phyloP scores from a whole-genome alignment of 2,113 vertebrate species.

The Cheilinus undulatus region DNA sequence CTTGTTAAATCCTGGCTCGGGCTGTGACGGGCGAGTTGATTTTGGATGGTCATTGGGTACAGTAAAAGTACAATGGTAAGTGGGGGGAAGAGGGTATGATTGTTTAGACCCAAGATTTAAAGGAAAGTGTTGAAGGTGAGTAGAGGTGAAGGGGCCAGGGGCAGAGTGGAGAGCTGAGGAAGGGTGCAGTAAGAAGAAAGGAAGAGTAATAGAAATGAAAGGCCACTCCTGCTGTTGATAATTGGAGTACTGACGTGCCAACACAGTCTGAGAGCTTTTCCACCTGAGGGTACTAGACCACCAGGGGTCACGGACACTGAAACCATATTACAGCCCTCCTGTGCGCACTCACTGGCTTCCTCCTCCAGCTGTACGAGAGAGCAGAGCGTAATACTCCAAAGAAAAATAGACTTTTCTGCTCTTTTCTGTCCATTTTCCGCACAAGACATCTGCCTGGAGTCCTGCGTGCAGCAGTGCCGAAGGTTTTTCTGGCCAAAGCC shows the following conservation, averaged over 20 bases:
- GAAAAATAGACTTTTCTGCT: constrained; percentile 31
- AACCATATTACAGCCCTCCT: constrained; percentile 70
- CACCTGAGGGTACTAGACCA: constrained; percentile 65
- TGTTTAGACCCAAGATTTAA: constrained; percentile 60
- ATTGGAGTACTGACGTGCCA: constrained; percentile 75
- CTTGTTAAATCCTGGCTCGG: constrained; percentile 14
- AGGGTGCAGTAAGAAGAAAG: constrained; percentile 45
- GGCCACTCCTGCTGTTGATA: constrained; percentile 73
- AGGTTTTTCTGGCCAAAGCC: constrained; percentile 7
- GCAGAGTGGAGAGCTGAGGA: constrained; percentile 27
- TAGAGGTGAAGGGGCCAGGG: constrained; percentile 50
- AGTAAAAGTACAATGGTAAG: constrained; percentile 6
- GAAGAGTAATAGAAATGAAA: constrained; percentile 70
- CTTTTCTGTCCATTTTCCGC: constrained; percentile 31
- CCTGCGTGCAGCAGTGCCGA: background rate
- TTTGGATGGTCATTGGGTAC: constrained; percentile 22
- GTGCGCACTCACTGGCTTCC: constrained; percentile 44
- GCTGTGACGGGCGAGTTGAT: constrained; percentile 19
- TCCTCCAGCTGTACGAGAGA: constrained; percentile 30
- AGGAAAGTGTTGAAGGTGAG: constrained; percentile 47
- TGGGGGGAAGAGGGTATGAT: constrained; percentile 8
- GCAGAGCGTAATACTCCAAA: constrained; percentile 22
- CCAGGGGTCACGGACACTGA: constrained; percentile 57
- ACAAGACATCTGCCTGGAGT: constrained; percentile 4
- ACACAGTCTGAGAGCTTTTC: constrained; percentile 71